Base-by-base conservation (phyloP, 53 echinoderm and acorn worm species). In the Arbacia lixula region DNA sequence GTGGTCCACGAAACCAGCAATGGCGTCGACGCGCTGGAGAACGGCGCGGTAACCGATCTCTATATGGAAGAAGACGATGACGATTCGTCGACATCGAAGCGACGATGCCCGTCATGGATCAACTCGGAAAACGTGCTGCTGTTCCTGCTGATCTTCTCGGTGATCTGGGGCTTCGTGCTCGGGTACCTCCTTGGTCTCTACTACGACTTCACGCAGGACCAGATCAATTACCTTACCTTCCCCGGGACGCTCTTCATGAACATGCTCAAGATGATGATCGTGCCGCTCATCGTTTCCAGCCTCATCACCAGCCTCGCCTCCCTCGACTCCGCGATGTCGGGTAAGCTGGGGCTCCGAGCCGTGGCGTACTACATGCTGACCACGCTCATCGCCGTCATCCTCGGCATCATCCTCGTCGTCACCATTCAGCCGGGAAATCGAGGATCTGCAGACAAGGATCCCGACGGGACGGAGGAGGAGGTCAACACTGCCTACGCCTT, bases 261-360 rank as follows among this genome's bases (percentile, higher is more conserved):
- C 63, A 99, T 99, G 99, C 71, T 99, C 60, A 99, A 99, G 84
- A 99, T 99, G 99, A 95, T 95, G 94, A 94, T 99, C 74, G 92
- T 99, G 2, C 99, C 99, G 1, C 74, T 94, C 34, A 99, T 99
- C 85, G 90, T 92, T 43, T 94, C 94, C 46, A 95, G 94, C 67
- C 86, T 99, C 38, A 86, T 99, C 53, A 89, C 86, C 62, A 88
- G 90, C 17, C 60, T 99, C 57, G 94, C 99, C 2, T 92, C 99
- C 5, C 86, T 99, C 41, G 99, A 99, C 56, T 86, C 94, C 0
- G 71, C 87, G 20, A 92, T 99, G 88, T 90, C 99, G 12, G 94
- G 99, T 1, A 92, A 92, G 83, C 94, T 99, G 1, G 99, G 99
- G 10, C 84, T 88, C 72, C 80, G 92, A 19, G 94, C 99, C 3